phyloP scores from a whole-genome alignment of 1,140 invertebrate species.

The Drosophila lini region DNA sequence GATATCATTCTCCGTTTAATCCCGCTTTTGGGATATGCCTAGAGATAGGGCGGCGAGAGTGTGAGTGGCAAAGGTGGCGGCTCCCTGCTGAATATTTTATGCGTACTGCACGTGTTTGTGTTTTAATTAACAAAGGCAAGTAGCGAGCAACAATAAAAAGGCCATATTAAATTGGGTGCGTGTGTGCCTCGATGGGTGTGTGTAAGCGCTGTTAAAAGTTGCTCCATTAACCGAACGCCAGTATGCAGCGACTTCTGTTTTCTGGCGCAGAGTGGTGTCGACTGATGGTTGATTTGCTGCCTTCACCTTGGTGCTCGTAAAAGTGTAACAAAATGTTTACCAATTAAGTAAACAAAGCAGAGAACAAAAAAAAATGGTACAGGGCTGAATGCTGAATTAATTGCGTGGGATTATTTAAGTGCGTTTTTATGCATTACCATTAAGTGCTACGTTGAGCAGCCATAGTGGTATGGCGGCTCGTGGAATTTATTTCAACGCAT shows the following conservation, averaged over 20 bases:
- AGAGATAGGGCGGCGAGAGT: constrained; percentile 1
- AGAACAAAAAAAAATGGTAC: constrained; percentile 23
- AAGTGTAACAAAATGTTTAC: constrained; percentile 81
- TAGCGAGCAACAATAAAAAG: constrained; percentile 71
- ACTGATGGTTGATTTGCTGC: constrained; percentile 46
- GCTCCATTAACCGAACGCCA: constrained; percentile 51
- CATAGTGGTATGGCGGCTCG: constrained; percentile 10
- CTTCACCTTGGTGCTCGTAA: constrained; percentile 76
- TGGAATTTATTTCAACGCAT: constrained; percentile 53
- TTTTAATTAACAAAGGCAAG: constrained; percentile 78
- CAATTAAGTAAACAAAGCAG: constrained; percentile 78
- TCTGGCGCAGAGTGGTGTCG: constrained; percentile 16
- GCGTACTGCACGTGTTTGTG: constrained; percentile 76
- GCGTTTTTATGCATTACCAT: constrained; percentile 82
- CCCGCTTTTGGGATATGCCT: constrained; percentile 7
- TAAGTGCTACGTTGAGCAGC: constrained; percentile 61
- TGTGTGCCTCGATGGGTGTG: constrained; percentile 30
- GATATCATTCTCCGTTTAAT: constrained; percentile 24
- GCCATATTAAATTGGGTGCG: constrained; percentile 67
- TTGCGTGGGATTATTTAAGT: constrained; percentile 79
- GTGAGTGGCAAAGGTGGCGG: constrained; percentile 24
- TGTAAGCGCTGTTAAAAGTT: constrained; percentile 59
- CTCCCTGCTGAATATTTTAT: constrained; percentile 74
- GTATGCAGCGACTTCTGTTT: constrained; percentile 46
- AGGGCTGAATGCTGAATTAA: constrained; percentile 67